Base-by-base conservation (phyloP, 2,113 vertebrate species). In the Uria aalge region DNA sequence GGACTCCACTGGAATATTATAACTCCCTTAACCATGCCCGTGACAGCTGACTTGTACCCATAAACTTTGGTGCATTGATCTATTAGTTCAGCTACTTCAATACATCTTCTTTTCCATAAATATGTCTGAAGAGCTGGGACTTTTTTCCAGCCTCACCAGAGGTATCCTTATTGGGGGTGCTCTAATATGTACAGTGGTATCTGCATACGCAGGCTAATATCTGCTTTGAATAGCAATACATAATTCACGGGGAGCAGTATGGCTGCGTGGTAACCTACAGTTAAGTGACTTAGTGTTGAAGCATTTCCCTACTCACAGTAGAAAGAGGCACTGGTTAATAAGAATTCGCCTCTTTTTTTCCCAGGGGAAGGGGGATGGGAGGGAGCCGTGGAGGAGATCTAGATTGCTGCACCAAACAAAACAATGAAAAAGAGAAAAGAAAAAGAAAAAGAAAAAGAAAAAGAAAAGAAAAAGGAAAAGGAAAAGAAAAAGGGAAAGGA, bases 91-190 rank as follows among this genome's bases (percentile, higher is more conserved):
- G 66, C 87, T 94, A 75, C 80, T 94, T 97, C 62, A 45, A 91
- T 97, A 90, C 71, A 89, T 96, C 96, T 97, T 94, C 93, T 98
- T 98, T 97, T 92, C 82, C 94, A 95, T 96, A 97, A 96, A 96
- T 86, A 75, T 76, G 52, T 48, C 64, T 88, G 71, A 34, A 66
- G 22, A 92, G 87, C 71, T 59, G 36, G 8, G 68, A 92, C 92
- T 97, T 74, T 94, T 84, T 71, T 57, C 79, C 68, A 94, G 8
- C 82, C 79, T 88, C 50, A 96, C 80, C 80, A 87, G 48, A 59
- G 56, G 57, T 74, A 84, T 93, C 94, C 41, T 72, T 92, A 74
- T 96, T 94, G 92, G 48, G 52, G 90, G 43, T 9, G 7, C 92
- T 95, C 88, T 84, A 72, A 84, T 90, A 87, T 52, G 77, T 89